Evolutionary conservation across 1,140 invertebrate genomes (phyloP).

Genomic region (Pteromalus puparum): DNA sequence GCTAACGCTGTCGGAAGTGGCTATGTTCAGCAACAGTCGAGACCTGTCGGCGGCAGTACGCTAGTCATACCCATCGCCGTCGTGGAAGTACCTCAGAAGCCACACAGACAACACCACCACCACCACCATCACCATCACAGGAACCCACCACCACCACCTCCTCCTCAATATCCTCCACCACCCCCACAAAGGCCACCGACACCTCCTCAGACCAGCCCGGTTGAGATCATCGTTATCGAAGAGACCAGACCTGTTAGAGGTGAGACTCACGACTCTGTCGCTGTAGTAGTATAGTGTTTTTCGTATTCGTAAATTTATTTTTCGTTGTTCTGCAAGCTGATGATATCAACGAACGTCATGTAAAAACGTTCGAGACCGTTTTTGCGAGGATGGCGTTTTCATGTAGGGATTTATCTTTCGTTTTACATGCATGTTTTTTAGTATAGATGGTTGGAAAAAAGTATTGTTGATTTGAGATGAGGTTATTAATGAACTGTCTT

Average conservation of each 20-base stretch:
- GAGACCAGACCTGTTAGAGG: conserved; percentile 35
- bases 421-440: too few species aligned
- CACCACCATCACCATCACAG: conserved; percentile 16
- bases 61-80: conserved; percentile 36
- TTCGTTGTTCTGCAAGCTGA: too few species aligned
- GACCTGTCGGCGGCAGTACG: conserved; percentile 19
- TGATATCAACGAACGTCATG: too few species aligned
- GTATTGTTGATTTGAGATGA: too few species aligned
- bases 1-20: conserved; percentile 48
- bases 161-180: background rate
- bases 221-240: conserved; percentile 60
- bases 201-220: conserved; percentile 48
- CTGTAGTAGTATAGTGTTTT: background rate
- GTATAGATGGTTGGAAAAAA: too few species aligned
- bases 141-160: background rate
- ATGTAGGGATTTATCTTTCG: too few species aligned
- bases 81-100: background rate
- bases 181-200: conserved; percentile 19
- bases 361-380: too few species aligned
- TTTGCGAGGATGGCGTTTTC: too few species aligned
- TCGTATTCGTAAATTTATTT: too few species aligned
- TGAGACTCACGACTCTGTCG: conserved; percentile 1
- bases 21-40: conserved; percentile 22
- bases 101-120: conserved; percentile 10
- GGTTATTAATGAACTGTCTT: too few species aligned